Conservation (phyloP, 1,140 invertebrate species). For the Hermetia illucens region DNA sequence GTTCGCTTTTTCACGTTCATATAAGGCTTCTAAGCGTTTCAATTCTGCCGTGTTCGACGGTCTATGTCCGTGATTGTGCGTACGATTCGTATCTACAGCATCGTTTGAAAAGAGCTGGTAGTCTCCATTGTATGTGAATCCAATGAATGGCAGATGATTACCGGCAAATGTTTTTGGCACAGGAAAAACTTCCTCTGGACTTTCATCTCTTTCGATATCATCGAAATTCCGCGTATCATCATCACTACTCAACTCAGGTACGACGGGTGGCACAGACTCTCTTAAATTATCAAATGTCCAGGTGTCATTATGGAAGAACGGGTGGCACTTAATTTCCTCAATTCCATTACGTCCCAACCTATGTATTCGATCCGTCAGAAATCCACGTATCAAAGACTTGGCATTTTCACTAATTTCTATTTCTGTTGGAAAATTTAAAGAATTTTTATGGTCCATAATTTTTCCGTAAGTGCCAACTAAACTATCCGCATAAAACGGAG, state of each 20-base stretch:
- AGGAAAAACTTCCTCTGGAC: constrained; percentile 82
- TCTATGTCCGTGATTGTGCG: constrained; percentile 35
- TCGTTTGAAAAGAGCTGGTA: constrained; percentile 52
- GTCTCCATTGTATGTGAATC: constrained; percentile 92
- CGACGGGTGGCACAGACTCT: constrained; percentile 87
- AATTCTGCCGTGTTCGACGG: constrained; percentile 39
- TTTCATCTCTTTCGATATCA: constrained; percentile 87
- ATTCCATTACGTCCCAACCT: constrained; percentile 88
- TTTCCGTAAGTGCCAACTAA: constrained; percentile 96
- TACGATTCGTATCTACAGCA: constrained; percentile 44
- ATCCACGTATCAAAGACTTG: constrained; percentile 83
- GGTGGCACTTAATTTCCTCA: constrained; percentile 88
- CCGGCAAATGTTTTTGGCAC: constrained; percentile 94
- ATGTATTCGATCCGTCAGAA: constrained; percentile 82
- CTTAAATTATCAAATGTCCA: constrained; percentile 96
- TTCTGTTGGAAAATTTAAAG: constrained; percentile 88
- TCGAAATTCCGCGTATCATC: constrained; percentile 99
- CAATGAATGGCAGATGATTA: constrained; percentile 97
- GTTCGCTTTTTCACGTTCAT: constrained; percentile 53
- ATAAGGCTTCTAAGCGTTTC: constrained; percentile 50
- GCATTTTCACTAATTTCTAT: constrained; percentile 83
- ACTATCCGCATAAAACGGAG: constrained; percentile 97
- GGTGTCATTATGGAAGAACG: constrained; percentile 92
- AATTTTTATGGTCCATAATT: constrained; percentile 98
- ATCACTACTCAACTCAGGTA: constrained; percentile 87